Evolutionary conservation across 2,888 invertebrate genomes (phyloP).

Genomic region (Argynnis bischoffii): DNA sequence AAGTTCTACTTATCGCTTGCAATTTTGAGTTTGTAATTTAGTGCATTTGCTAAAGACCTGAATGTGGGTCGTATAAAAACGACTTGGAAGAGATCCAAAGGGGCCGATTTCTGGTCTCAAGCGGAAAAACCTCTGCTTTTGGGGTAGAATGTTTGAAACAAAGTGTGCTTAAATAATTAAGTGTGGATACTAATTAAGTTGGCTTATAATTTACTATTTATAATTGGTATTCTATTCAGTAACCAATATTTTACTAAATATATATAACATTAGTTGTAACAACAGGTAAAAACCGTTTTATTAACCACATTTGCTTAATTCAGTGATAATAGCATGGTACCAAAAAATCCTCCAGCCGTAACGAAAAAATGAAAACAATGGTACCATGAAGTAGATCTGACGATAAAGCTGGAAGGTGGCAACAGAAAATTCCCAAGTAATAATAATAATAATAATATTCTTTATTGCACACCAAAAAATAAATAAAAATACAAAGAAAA

Average conservation of each 20-base stretch:
- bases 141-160: conserved; percentile 6
- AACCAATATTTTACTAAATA: not conserved
- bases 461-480: too few species aligned
- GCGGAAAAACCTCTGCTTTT: conserved; percentile 28
- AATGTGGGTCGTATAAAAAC: conserved; percentile 50
- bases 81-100: conserved; percentile 40
- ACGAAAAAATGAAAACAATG: too few species aligned
- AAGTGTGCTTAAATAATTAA: conserved; percentile 22
- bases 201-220: not conserved
- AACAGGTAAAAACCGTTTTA: too few species aligned
- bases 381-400: too few species aligned
- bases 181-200: conserved; percentile 12
- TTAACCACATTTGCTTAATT: too few species aligned
- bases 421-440: too few species aligned
- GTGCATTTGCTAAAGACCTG: conserved; percentile 37
- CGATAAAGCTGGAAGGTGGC: too few species aligned
- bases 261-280: not conserved
- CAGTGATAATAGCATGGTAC: too few species aligned
- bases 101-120: conserved; percentile 29
- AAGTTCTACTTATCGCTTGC: conserved; percentile 32
- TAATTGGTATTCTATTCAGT: not conserved
- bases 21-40: conserved; percentile 38
- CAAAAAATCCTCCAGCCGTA: too few species aligned
- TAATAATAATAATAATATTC: too few species aligned
- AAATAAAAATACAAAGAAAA: too few species aligned